Evolutionary conservation across 2,113 vertebrate genomes (phyloP).

Genomic region (Shinisaurus crocodilurus): DNA sequence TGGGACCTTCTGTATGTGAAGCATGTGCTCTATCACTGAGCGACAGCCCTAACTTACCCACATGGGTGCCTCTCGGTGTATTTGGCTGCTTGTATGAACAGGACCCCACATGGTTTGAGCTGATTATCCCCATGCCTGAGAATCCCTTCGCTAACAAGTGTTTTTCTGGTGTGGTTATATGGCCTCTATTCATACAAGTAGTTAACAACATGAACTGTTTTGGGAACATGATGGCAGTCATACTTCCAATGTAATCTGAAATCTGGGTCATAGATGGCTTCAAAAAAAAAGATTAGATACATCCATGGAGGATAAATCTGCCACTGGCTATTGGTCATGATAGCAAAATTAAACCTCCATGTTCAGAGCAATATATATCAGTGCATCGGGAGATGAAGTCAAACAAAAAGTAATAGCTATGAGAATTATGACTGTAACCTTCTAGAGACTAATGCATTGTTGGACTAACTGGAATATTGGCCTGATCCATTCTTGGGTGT

Average conservation of each 20-base stretch:
- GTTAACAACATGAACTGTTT: neutral
- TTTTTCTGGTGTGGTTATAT: neutral
- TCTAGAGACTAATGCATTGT: neutral
- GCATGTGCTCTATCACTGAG: too few relatives aligned
- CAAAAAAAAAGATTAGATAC: neutral
- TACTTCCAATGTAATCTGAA: neutral
- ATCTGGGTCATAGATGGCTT: neutral
- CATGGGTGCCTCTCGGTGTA: neutral
- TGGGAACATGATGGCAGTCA: neutral
- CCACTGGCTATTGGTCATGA: neutral
- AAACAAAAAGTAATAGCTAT: neutral
- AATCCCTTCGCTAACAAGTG: neutral
- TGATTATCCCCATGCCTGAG: neutral
- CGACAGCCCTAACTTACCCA: neutral
- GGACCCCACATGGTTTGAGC: neutral
- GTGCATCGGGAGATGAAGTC: neutral
- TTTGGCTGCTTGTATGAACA: neutral
- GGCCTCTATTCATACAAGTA: neutral
- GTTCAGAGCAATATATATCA: neutral
- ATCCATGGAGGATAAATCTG: neutral
- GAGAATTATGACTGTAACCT: neutral
- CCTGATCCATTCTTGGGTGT: too few relatives aligned
- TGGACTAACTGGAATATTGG: neutral
- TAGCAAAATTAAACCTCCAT: neutral
- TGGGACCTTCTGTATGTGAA: too few relatives aligned